Evolutionary conservation across 2,888 invertebrate species (phyloP).

Genomic region (Desoria tigrina): DNA sequence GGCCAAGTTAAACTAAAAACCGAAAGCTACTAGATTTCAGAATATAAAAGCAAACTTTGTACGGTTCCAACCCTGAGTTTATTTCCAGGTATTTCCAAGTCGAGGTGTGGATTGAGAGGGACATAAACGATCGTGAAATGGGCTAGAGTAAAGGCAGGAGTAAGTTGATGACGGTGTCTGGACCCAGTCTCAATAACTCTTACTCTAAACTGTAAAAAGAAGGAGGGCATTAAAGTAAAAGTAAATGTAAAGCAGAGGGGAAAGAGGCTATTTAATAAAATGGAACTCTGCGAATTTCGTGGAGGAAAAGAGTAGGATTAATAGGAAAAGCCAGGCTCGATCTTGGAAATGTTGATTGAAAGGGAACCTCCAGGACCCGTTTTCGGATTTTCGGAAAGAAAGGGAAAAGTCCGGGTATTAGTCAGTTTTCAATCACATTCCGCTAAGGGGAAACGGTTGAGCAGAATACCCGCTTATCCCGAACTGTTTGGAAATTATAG

Average conservation of each 20-base stretch:
- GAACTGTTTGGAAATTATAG: no score
- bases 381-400: not conserved
- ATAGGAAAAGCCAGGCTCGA: not conserved
- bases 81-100: no score
- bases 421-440: conserved; percentile 11
- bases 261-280: conserved; percentile 9
- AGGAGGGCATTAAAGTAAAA: conserved; percentile 7
- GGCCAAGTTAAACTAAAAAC: no score
- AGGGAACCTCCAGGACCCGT: not conserved
- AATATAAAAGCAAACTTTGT: no score
- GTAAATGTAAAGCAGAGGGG: not conserved
- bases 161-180: no score
- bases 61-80: no score
- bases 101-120: no score
- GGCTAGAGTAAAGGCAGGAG: no score
- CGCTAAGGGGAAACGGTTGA: not conserved
- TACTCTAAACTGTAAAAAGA: no score
- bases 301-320: not conserved
- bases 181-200: no score
- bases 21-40: no score
- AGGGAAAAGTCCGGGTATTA: conserved; percentile 3
- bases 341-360: conserved; percentile 9
- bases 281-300: not conserved
- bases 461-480: not conserved
- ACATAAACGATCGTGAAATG: no score